phyloP scores from a whole-genome alignment of 2,113 vertebrate species.

The Prunella fulvescens region DNA sequence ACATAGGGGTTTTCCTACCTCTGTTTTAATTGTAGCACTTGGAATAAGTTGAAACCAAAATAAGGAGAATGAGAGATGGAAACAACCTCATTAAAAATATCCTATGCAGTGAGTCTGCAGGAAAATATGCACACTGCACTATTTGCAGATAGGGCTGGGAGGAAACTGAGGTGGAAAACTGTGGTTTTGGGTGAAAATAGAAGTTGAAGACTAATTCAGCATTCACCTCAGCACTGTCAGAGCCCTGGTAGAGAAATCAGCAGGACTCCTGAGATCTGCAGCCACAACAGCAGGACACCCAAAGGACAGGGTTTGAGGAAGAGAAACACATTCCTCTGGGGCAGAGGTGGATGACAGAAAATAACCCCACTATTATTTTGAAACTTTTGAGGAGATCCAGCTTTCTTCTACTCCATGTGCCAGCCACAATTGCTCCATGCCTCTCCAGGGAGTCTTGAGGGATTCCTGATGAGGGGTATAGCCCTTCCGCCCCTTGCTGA shows the following conservation, averaged over 20 bases:
- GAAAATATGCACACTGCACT: background rate
- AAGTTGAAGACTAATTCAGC: background rate
- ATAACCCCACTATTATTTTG: fast-evolving
- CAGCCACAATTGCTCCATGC: background rate
- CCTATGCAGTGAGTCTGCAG: background rate
- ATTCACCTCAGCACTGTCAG: background rate
- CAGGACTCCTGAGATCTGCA: background rate
- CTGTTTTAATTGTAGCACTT: background rate
- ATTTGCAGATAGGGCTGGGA: background rate
- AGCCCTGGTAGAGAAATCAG: background rate
- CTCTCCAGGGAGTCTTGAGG: background rate
- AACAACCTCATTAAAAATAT: background rate
- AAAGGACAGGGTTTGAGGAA: background rate
- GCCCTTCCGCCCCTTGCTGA: background rate
- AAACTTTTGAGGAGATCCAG: background rate
- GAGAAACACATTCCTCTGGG: background rate
- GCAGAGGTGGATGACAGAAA: background rate
- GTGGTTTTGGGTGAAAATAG: background rate
- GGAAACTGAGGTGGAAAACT: background rate
- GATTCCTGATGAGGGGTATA: fast-evolving
- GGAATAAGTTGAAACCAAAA: background rate
- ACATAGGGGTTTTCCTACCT: background rate
- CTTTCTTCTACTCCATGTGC: background rate
- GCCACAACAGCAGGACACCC: background rate
- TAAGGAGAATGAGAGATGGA: background rate